Base-by-base conservation (phyloP, 2,113 vertebrate species). In the Indicator maculatus region DNA sequence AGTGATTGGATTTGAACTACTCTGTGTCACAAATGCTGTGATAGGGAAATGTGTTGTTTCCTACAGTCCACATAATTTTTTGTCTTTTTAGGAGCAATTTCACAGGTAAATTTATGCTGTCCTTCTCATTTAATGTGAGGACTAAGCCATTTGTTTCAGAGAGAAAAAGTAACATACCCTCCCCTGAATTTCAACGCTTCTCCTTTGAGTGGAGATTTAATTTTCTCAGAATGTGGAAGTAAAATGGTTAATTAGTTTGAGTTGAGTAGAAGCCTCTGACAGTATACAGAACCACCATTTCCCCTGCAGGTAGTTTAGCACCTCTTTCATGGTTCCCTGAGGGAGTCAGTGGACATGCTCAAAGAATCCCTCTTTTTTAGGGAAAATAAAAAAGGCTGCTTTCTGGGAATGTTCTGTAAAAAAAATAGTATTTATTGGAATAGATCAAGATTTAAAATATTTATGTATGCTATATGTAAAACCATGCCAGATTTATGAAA, bases 231-330 rank as follows among this genome's bases (percentile, higher is more conserved):
- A 71, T 86, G 63, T 92, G 61, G 61, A 83, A 93, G 38, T 88
- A 91, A 95, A 90, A 90, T 81, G 41, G 79, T 86, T 95, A 92
- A 95, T 92, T 96, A 95, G 61, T 81, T 90, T 94, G 60, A 93
- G 44, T 76, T 93, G 87, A 90, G 71, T 72, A 66, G 39, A 92
- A 72, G 73, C 53, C 23, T 83, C 38, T 81, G 38, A 44, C 56
- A 67, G 39, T 45, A 21, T 83, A 77, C 94, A 76, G 88, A 93
- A 39, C 56, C 16, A 36, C 27, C 19, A 27, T 83, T 58, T 94
- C 47, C 86, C 83, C 11, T 52, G 61, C 90, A 93, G 73, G 83
- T 90, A 81, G 79, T 90, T 93, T 83, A 85, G 53, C 60, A 94
- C 6, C 38, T 64, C 53, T 90, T 83, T 88, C 86, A 65, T 84